Percentiles rank a stretch among this genome's conserved stretches.
These are phyloP conservation scores for Scarus forsteni DNA, from an alignment of 2,797 vertebrate genomes.

Conservation along the genomic window DNA sequence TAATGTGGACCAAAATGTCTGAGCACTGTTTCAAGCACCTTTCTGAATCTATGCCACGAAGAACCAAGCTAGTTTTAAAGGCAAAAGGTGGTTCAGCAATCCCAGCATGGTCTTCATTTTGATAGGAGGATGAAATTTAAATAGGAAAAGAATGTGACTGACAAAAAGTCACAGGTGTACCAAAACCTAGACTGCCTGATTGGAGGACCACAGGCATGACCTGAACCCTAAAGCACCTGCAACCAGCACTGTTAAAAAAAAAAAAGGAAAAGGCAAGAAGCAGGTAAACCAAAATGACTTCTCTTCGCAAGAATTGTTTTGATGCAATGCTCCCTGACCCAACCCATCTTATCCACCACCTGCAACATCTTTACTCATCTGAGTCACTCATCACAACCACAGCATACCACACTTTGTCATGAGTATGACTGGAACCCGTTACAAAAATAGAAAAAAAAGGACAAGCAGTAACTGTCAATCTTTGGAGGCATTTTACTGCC, in stretches of 20 bases:
- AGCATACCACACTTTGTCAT: constrained; percentile 13
- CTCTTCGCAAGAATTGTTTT: constrained; percentile 26
- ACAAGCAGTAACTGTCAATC: neutral
- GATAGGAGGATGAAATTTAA: no score
- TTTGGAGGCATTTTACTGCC: constrained; percentile 19
- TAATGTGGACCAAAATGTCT: no score
- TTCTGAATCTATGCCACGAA: no score
- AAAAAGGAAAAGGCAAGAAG: constrained; percentile 27
- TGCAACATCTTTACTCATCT: constrained; percentile 16
- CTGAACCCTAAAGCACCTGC: no score
- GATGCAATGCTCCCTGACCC: constrained; percentile 22
- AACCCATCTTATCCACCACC: constrained; percentile 54
- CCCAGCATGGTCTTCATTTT: no score
- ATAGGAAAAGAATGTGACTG: no score
- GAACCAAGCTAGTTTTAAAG: no score
- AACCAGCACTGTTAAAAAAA: neutral
- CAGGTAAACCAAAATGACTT: constrained; percentile 27
- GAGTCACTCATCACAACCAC: constrained; percentile 20
- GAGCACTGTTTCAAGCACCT: no score
- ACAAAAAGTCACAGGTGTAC: no score
- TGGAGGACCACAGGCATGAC: no score
- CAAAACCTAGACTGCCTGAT: no score
- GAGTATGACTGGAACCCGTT: constrained; percentile 9
- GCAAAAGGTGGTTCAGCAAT: no score
- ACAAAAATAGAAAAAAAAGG: constrained; percentile 7